These are phyloP conservation scores for Epizoanthus rinbou DNA, from an alignment of 92 coral and sea anemone genomes.

Conservation along the genomic window DNA sequence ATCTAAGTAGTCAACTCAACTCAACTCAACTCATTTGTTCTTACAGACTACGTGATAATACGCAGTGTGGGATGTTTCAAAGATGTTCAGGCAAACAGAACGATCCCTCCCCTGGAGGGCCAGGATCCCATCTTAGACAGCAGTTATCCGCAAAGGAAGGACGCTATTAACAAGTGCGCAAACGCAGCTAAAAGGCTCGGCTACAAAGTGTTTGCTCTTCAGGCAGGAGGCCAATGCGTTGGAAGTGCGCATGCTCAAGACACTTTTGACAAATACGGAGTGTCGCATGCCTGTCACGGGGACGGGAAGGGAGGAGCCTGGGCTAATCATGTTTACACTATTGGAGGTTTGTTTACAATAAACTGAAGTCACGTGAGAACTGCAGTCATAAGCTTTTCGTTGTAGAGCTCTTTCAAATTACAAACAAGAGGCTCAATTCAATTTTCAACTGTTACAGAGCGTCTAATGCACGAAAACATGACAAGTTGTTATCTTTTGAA, in stretches of 20 bases:
- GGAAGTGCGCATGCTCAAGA: constrained; percentile 12
- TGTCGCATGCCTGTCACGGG: neutral
- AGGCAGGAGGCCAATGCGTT: constrained; percentile 41
- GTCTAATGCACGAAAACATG: no score
- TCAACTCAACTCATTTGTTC: no score
- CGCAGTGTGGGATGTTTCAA: constrained; percentile 28
- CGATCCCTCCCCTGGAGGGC: constrained; percentile 44
- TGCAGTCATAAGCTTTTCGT: no score
- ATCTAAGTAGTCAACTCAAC: no score
- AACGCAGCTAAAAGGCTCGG: constrained; percentile 27
- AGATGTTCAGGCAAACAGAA: constrained; percentile 8
- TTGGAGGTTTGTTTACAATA: constrained; percentile 2
- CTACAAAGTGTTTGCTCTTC: constrained; percentile 44
- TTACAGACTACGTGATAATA: no score
- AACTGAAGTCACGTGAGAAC: no score
- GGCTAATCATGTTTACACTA: constrained; percentile 49
- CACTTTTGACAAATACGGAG: constrained; percentile 43
- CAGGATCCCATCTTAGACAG: constrained; percentile 35
- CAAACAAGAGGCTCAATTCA: no score
- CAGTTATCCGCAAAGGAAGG: neutral
- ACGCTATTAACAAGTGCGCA: constrained; percentile 37
- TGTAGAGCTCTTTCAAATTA: no score
- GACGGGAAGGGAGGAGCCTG: constrained; percentile 51
- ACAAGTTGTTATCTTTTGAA: no score
- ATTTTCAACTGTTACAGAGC: no score